Conservation (phyloP, 2,797 vertebrate genomes). For the Falco rusticolus region DNA sequence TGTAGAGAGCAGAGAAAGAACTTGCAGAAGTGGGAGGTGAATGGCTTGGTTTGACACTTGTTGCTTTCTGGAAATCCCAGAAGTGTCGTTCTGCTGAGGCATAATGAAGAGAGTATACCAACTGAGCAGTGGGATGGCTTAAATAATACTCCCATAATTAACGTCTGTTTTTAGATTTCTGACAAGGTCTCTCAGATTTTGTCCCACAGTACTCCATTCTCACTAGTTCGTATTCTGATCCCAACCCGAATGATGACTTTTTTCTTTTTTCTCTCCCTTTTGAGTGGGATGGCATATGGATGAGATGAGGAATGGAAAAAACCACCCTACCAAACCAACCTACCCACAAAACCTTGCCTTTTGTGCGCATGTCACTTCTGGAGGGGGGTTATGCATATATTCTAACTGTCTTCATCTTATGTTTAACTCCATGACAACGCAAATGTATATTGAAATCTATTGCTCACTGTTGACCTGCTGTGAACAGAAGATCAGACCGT, state of each 20-base stretch:
- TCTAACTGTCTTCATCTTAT: neutral
- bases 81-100: neutral
- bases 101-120: neutral
- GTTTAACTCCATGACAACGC: neutral
- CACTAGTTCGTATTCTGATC: neutral
- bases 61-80: neutral
- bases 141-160: neutral
- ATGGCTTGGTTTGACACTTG: neutral
- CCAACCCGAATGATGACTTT: neutral
- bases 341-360: neutral
- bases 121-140: neutral
- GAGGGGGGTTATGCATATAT: neutral
- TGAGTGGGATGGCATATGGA: neutral
- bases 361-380: neutral
- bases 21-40: neutral
- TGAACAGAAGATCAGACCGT: neutral
- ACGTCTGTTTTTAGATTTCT: neutral
- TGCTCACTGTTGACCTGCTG: neutral
- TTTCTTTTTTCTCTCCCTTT: rapidly evolving
- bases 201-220: neutral
- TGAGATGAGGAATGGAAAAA: neutral
- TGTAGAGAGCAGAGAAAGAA: neutral
- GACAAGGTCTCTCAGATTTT: neutral
- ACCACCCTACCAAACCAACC: neutral
- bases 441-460: neutral